Evolutionary conservation across 2,888 invertebrate genomes (phyloP).

Genomic region (Drepana falcataria): DNA sequence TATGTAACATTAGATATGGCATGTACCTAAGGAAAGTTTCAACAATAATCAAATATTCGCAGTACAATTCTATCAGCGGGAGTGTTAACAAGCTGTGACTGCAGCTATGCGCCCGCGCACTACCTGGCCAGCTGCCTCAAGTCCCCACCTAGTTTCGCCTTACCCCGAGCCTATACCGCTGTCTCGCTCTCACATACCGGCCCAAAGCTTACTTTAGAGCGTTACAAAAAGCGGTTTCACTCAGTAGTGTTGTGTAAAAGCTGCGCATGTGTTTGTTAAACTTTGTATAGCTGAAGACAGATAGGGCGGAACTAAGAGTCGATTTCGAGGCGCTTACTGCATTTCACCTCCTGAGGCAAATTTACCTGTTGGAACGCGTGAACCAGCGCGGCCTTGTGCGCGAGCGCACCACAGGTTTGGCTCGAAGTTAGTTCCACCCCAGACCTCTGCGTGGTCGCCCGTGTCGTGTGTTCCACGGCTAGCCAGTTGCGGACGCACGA

Average conservation of each 20-base stretch:
- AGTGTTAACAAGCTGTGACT: conserved; percentile 73
- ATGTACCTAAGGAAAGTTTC: conserved; percentile 43
- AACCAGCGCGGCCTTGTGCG: conserved; percentile 80
- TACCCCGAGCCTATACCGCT: conserved; percentile 61
- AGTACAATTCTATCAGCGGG: conserved; percentile 60
- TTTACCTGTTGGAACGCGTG: conserved; percentile 81
- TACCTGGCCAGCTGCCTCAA: conserved; percentile 74
- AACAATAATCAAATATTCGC: conserved; percentile 52
- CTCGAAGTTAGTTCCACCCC: conserved; percentile 72
- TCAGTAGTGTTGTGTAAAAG: conserved; percentile 47
- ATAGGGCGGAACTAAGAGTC: conserved; percentile 50
- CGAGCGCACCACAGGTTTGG: conserved; percentile 77
- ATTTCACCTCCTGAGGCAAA: conserved; percentile 49
- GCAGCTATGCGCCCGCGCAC: conserved; percentile 64
- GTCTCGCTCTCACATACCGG: conserved; percentile 56
- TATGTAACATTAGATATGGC: conserved; percentile 20
- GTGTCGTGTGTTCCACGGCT: conserved; percentile 51
- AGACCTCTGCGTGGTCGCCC: conserved; percentile 67
- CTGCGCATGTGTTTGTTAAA: conserved; percentile 54
- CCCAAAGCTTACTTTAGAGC: conserved; percentile 55
- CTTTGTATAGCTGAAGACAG: conserved; percentile 64
- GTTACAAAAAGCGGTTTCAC: conserved; percentile 75
- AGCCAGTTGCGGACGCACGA: conserved; percentile 56
- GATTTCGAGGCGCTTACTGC: conserved; percentile 52
- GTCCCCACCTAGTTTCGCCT: conserved; percentile 62